Conservation (phyloP, 2,797 vertebrate species). For the Clarias fuscus region DNA sequence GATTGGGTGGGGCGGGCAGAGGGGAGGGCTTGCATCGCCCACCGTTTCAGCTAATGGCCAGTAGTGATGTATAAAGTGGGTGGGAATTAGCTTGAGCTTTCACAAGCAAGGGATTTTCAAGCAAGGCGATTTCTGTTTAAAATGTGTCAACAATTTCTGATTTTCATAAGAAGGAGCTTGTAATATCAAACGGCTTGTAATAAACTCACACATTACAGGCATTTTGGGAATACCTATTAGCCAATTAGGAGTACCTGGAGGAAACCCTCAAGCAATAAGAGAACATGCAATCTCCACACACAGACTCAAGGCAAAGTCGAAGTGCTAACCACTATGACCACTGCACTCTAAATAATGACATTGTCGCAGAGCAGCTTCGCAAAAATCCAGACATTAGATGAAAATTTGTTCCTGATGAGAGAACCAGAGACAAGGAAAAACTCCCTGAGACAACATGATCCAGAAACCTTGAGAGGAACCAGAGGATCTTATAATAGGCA, state of each 20-base stretch:
- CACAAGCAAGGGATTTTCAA: not conserved
- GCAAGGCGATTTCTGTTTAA: not conserved
- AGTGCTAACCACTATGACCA: not conserved
- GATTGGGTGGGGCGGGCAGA: no score
- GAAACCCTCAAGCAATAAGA: no score
- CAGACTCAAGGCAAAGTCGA: no score
- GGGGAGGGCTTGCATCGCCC: not conserved
- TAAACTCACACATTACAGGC: no score
- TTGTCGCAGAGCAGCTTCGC: not conserved
- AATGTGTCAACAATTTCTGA: not conserved
- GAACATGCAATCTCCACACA: no score
- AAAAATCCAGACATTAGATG: not conserved
- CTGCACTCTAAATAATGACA: not conserved
- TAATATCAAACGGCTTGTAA: not conserved
- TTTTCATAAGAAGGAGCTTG: not conserved
- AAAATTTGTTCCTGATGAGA: not conserved
- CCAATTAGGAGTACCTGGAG: no score
- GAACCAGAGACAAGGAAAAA: not conserved
- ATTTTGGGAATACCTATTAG: no score
- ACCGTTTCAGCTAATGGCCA: slow-evolving; percentile 1
- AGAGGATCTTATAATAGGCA: not conserved
- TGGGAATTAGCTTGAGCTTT: not conserved
- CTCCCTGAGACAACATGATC: not conserved
- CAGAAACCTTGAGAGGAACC: not conserved
- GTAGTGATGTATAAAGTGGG: not conserved